A percentile compares a stretch with the other conserved stretches of the same genome.
Conservation (phyloP, 2,888 invertebrate genomes). For the Drosophila sordidapex region DNA sequence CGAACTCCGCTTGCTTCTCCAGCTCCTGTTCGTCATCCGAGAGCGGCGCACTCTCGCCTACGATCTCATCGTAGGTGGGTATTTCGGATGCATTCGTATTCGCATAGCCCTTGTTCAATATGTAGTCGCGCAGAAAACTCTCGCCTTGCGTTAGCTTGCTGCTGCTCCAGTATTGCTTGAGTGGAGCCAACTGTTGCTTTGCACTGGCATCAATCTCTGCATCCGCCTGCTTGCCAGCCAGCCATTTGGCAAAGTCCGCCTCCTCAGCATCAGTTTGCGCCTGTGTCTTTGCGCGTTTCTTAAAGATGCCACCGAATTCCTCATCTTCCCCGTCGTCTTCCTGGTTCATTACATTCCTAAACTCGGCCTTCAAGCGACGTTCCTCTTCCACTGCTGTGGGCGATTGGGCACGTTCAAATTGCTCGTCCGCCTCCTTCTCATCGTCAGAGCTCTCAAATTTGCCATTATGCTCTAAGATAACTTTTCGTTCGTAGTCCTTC, state of each 20-base stretch:
- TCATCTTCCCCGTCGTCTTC: conserved; percentile 86
- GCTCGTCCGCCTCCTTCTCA: conserved; percentile 56
- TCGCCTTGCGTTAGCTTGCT: conserved; percentile 93
- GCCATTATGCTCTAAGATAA: conserved; percentile 90
- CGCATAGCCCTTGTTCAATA: conserved; percentile 92
- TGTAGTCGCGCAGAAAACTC: conserved; percentile 95
- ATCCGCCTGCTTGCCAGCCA: conserved; percentile 89
- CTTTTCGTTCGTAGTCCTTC: conserved; percentile 92
- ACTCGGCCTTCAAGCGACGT: conserved; percentile 88
- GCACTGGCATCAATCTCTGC: conserved; percentile 87
- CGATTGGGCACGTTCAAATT: conserved; percentile 75
- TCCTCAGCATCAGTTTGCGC: conserved; percentile 86
- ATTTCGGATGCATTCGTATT: conserved; percentile 86
- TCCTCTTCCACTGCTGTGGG: conserved; percentile 89
- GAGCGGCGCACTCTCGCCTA: conserved; percentile 87
- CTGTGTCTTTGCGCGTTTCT: conserved; percentile 86
- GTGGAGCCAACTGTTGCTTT: conserved; percentile 88
- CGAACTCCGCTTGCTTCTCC: conserved; percentile 95
- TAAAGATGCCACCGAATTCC: conserved; percentile 87
- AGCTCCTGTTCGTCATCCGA: conserved; percentile 92
- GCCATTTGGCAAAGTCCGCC: conserved; percentile 90
- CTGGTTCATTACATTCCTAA: conserved; percentile 86
- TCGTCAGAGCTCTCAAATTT: conserved; percentile 84
- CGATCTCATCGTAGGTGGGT: conserved; percentile 89
- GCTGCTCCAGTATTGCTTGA: conserved; percentile 94